phyloP scores from a whole-genome alignment of 2,888 invertebrate genomes.

The Pandemis heparana region DNA sequence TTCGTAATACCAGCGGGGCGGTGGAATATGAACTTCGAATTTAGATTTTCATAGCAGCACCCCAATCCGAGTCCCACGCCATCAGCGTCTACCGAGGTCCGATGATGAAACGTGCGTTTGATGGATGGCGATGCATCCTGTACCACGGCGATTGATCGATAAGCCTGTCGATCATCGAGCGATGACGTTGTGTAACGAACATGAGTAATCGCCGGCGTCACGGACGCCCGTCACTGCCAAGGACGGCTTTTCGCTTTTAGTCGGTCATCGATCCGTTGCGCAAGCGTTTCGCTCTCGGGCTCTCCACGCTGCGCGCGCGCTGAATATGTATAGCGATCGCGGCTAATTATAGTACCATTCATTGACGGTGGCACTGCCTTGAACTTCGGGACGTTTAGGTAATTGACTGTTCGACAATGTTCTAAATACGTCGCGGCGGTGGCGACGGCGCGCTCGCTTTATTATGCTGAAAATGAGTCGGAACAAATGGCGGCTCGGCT shows the following conservation, averaged over 20 bases:
- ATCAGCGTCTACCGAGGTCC: slow-evolving; percentile 45
- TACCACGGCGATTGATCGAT: slow-evolving; percentile 58
- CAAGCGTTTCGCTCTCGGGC: slow-evolving; percentile 62
- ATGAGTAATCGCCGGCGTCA: slow-evolving; percentile 70
- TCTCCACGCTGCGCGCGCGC: slow-evolving; percentile 53
- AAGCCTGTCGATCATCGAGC: slow-evolving; percentile 50
- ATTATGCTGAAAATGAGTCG: slow-evolving; percentile 71
- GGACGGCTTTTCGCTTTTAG: slow-evolving; percentile 76
- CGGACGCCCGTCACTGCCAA: slow-evolving; percentile 74
- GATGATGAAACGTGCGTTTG: slow-evolving; percentile 51
- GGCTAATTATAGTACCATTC: slow-evolving; percentile 31
- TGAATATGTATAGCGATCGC: slow-evolving; percentile 9
- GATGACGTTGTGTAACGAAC: slow-evolving; percentile 65
- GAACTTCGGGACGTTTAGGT: slow-evolving; percentile 32
- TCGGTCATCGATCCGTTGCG: slow-evolving; percentile 67
- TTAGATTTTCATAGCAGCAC: too few relatives aligned
- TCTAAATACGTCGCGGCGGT: slow-evolving; percentile 9
- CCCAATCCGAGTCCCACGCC: not conserved
- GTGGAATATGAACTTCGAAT: too few relatives aligned
- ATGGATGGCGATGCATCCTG: slow-evolving; percentile 53
- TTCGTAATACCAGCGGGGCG: too few relatives aligned
- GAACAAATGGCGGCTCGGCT: slow-evolving; percentile 59
- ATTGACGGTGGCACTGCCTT: slow-evolving; percentile 15
- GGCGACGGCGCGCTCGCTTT: slow-evolving; percentile 52
- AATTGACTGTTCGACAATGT: slow-evolving; percentile 25